These are phyloP conservation scores for Serrognathus titanus DNA, from an alignment of 2,888 invertebrate species.

Conservation along the genomic window DNA sequence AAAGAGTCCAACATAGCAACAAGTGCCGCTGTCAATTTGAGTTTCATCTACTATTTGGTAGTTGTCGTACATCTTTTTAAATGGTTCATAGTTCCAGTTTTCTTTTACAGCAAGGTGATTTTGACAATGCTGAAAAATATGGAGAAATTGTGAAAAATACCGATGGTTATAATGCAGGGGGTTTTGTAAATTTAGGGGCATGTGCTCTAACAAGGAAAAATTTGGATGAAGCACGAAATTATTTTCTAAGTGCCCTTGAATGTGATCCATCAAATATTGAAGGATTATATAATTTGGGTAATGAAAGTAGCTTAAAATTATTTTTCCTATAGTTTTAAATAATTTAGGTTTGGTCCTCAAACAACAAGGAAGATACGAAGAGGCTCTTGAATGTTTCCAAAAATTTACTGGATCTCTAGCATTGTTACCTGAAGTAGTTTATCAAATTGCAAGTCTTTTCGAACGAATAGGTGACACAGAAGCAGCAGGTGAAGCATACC, in stretches of 20 bases:
- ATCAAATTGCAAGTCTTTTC: constrained; percentile 75
- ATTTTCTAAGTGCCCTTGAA: constrained; percentile 71
- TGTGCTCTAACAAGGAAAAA: constrained; percentile 69
- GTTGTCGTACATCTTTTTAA: constrained; percentile 16
- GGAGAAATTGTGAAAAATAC: constrained; percentile 70
- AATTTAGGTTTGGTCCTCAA: constrained; percentile 65
- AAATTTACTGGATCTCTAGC: constrained; percentile 58
- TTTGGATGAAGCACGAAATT: constrained; percentile 66
- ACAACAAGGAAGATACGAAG: constrained; percentile 64
- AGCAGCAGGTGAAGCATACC: constrained; percentile 62
- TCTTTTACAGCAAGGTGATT: constrained; percentile 68
- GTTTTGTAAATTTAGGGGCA: constrained; percentile 82
- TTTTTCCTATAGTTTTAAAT: not conserved
- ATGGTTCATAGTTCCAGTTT: constrained; percentile 3
- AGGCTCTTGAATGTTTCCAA: constrained; percentile 76
- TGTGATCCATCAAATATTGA: constrained; percentile 80
- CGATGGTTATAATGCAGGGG: constrained; percentile 76
- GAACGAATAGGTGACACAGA: constrained; percentile 63
- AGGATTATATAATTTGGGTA: constrained; percentile 78
- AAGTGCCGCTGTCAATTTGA: constrained; percentile 80
- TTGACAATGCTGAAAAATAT: constrained; percentile 72
- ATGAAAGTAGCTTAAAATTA: constrained; percentile 20
- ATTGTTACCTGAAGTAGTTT: constrained; percentile 60
- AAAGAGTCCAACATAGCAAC: constrained; percentile 81
- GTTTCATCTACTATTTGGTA: constrained; percentile 79